Evolutionary conservation across 2,888 invertebrate genomes (phyloP), one percentile per base, ranked within the genome.

Genomic region (Ptilodon capucinus): DNA sequence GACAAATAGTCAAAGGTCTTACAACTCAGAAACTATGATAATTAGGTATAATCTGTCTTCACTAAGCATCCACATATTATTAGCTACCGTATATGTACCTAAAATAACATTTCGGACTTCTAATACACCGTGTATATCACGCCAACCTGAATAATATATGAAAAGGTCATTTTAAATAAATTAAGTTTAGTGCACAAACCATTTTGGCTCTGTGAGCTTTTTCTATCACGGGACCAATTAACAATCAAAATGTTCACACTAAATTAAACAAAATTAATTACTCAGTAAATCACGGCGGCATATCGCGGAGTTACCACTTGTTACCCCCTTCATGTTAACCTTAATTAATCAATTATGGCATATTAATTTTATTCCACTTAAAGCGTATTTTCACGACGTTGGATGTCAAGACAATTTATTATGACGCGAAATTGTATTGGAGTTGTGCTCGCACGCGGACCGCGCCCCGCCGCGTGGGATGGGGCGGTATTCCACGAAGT

Each of bases 401-500:
- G 57, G 63, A 69, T 67, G 74, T 64, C 72, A 64, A 58, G 62
- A 68, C 69, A 68, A 76, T 78, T 78, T 76, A 72, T 76, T 72
- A 69, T 67, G 57, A 62, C 51, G 51, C 57, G 64, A 63, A 68
- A 74, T 76, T 68, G 61, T 67, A 61, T 67, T 63, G 59, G 54
- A 55, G 59, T 61, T 57, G 56, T 46, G 46, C 49, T 40, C 42
- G 48, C 50, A 43, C 56, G 51, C 28, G 48, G 45, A 42, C 42
- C 45, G 40, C 50, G 21, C 21, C 34, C 18, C 44, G 13, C 36
- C 30, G 46, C 51, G 45, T 36, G 52, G 60, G 54, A 55, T 49
- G 51, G 51, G 46, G 53, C 56, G 60, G 58, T 65, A 67, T 69
- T 71, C 68, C 59, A 73, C 60, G 53, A 57, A 67, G 69, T 66